Base-by-base conservation (phyloP, 2,113 vertebrate genomes). In the Noctilio leporinus region DNA sequence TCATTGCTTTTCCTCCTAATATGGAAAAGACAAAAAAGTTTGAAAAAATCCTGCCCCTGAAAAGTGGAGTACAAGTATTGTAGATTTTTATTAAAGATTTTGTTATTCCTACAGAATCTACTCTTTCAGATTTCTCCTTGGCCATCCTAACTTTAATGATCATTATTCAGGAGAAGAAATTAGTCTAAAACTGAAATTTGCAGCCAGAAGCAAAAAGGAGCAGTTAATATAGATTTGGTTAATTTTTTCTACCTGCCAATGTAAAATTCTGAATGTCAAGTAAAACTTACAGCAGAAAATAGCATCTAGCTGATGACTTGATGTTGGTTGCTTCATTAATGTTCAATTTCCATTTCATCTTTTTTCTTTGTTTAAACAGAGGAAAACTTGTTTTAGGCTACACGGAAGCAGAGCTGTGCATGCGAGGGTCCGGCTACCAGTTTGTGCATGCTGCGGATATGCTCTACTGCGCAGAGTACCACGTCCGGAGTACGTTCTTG, bases 391-490 rank as follows among this genome's bases (percentile, higher is more conserved):
- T 99, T 53, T 97, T 99, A 94, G 99, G 99, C 62, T 99, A 99
- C 81, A 99, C 98, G 0, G 99, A 99, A 96, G 98, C 98, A 24
- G 99, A 99, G 95, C 97, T 99, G 9, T 98, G 98, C 65, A 95
- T 98, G 85, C 97, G 98, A 95, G 99, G 99, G 77, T 98, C 99
- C 0, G 99, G 99, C 10, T 99, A 99, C 92, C 99, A 99, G 89
- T 99, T 99, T 73, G 0, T 99, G 96, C 99, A 99, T 57, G 99
- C 99, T 72, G 99, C 98, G 3, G 99, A 99, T 86, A 99, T 99
- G 99, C 98, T 99, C 88, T 97, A 99, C 86, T 99, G 99, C 81
- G 99, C 99, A 15, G 99, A 99, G 67, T 98, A 98, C 95, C 99
- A 99, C 43, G 17, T 99, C 45, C 98, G 98, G 96, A 99, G 99